A percentile compares a stretch with the other conserved stretches of the same genome.
phyloP scores from a whole-genome alignment of 2,797 vertebrate genomes.

The Dallia pectoralis region DNA sequence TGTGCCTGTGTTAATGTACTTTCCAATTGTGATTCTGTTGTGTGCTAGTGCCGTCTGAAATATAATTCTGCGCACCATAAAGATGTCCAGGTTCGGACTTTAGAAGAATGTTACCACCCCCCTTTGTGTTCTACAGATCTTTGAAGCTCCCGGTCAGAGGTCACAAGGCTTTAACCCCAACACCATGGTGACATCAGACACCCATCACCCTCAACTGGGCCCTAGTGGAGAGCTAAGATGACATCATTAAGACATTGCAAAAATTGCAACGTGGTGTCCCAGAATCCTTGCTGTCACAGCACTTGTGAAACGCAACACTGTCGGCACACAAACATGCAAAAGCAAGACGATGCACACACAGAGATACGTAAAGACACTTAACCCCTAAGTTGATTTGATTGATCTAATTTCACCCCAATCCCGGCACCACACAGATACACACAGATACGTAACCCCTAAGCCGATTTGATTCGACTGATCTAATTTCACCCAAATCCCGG shows the following conservation, averaged over 20 bases:
- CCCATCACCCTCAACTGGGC: conserved; percentile 15
- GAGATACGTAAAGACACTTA: background rate
- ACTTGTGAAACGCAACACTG: background rate
- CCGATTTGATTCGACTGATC: conserved; percentile 64
- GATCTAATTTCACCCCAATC: no score
- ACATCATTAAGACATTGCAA: conserved; percentile 24
- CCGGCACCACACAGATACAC: no score
- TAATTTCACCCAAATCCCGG: background rate
- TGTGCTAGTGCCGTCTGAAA: background rate
- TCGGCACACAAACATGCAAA: conserved; percentile 24
- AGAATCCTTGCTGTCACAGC: background rate
- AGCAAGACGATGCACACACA: background rate
- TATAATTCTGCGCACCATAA: background rate
- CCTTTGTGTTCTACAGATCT: conserved; percentile 37
- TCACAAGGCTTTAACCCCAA: conserved; percentile 54
- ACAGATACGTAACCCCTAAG: conserved; percentile 63
- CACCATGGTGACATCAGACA: conserved; percentile 60
- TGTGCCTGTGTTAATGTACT: no score
- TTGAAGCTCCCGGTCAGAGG: conserved; percentile 65
- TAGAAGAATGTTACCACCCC: conserved; percentile 9
- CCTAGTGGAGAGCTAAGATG: conserved; percentile 3
- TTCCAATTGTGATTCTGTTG: background rate
- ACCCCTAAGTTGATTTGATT: no score
- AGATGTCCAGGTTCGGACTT: conserved; percentile 19
- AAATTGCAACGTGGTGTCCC: conserved; percentile 5